These are phyloP conservation scores for Sander lucioperca DNA, from an alignment of 2,113 vertebrate genomes.

Conservation along the genomic window DNA sequence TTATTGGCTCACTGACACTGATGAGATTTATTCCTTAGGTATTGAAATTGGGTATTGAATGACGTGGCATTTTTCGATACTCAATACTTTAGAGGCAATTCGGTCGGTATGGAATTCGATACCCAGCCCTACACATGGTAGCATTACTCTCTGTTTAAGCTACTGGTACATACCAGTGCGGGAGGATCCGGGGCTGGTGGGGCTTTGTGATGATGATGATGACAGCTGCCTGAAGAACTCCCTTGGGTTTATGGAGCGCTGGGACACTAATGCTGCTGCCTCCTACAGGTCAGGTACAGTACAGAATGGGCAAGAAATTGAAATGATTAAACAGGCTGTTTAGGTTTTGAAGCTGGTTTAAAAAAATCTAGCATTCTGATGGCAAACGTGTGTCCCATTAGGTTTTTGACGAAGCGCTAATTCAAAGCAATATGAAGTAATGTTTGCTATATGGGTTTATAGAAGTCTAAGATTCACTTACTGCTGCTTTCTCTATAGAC, in stretches of 20 bases:
- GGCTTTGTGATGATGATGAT: conserved; percentile 80
- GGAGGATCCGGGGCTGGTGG: conserved; percentile 78
- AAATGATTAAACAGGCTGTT: background rate
- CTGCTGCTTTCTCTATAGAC: conserved; percentile 88
- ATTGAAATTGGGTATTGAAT: too few relatives aligned
- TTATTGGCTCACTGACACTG: too few relatives aligned
- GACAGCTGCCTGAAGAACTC: conserved; percentile 89
- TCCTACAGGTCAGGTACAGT: conserved; percentile 76
- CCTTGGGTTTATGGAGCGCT: conserved; percentile 85
- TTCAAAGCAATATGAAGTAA: background rate
- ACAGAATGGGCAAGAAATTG: background rate
- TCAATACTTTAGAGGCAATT: too few relatives aligned
- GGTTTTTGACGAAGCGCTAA: background rate
- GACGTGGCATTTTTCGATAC: too few relatives aligned
- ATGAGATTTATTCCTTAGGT: too few relatives aligned
- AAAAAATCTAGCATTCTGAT: background rate
- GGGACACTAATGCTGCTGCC: conserved; percentile 86
- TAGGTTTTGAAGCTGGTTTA: background rate
- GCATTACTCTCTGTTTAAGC: background rate
- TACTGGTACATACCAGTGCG: conserved; percentile 67
- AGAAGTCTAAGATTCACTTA: conserved; percentile 72
- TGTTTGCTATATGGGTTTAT: background rate
- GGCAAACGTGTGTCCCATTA: background rate
- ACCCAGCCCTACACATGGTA: background rate
- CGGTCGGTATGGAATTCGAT: too few relatives aligned